phyloP scores from a whole-genome alignment of 2,797 vertebrate species.

The Oryzias dopingdopingensis region DNA sequence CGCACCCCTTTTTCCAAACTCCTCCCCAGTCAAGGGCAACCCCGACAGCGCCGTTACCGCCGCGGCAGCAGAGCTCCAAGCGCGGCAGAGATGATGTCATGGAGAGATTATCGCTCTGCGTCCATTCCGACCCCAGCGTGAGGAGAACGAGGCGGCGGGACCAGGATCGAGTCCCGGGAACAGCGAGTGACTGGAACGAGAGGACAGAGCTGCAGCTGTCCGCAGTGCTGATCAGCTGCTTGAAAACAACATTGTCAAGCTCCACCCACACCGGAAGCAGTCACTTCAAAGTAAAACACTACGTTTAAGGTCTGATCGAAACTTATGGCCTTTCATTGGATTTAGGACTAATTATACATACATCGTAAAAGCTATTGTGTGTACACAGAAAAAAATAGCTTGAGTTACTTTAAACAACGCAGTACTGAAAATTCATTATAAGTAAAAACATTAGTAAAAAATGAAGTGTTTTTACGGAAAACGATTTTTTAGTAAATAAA shows the following conservation, averaged over 20 bases:
- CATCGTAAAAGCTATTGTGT: too few species aligned
- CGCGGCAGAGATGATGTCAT: slow-evolving; percentile 24
- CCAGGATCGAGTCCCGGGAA: slow-evolving; percentile 2
- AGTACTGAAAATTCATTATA: too few species aligned
- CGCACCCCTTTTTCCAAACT: slow-evolving; percentile 28
- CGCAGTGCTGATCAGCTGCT: slow-evolving; percentile 35
- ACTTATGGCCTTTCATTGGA: too few species aligned
- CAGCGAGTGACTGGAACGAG: not conserved
- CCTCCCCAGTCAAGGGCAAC: slow-evolving; percentile 67
- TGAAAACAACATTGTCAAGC: slow-evolving; percentile 24
- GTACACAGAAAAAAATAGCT: too few species aligned
- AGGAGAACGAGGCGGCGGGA: not conserved
- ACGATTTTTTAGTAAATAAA: too few species aligned
- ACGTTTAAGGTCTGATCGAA: too few species aligned
- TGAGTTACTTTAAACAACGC: too few species aligned
- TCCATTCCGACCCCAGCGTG: not conserved
- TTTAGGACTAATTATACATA: too few species aligned
- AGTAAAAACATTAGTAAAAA: too few species aligned
- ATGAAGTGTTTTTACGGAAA: too few species aligned
- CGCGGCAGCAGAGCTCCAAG: slow-evolving; percentile 49
- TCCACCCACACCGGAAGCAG: not conserved
- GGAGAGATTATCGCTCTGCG: not conserved
- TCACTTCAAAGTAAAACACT: slow-evolving; percentile 37
- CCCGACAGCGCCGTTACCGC: slow-evolving; percentile 26
- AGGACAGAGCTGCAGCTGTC: slow-evolving; percentile 12